Percentiles rank a stretch among this genome's conserved stretches.
phyloP scores from a whole-genome alignment of 2,113 vertebrate species.

The Balaeniceps rex region DNA sequence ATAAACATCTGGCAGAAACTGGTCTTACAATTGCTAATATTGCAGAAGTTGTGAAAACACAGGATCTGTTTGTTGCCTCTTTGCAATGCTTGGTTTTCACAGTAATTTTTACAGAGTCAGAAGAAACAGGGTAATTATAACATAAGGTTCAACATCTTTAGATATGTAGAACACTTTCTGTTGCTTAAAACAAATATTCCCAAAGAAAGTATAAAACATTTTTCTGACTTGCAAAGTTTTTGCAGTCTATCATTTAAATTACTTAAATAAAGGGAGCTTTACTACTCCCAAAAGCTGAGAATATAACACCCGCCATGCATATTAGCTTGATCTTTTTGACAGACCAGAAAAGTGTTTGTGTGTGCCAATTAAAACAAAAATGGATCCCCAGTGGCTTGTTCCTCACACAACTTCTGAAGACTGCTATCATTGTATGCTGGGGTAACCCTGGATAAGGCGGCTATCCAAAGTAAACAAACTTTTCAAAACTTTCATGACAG shows the following conservation, averaged over 20 bases:
- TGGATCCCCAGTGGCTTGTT: slow-evolving; percentile 79
- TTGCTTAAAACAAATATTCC: slow-evolving; percentile 83
- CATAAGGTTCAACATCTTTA: slow-evolving; percentile 78
- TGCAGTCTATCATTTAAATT: slow-evolving; percentile 85
- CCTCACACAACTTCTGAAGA: slow-evolving; percentile 79
- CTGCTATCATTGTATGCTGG: slow-evolving; percentile 82
- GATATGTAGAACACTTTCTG: slow-evolving; percentile 77
- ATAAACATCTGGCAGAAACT: slow-evolving; percentile 68
- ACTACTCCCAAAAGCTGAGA: slow-evolving; percentile 81
- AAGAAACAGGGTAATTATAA: slow-evolving; percentile 74
- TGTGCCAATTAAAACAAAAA: slow-evolving; percentile 86
- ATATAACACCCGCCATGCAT: slow-evolving; percentile 82
- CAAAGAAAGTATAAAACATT: slow-evolving; percentile 80
- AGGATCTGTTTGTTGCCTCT: slow-evolving; percentile 54
- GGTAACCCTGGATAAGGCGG: slow-evolving; percentile 79
- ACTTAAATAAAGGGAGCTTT: slow-evolving; percentile 86
- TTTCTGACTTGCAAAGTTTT: slow-evolving; percentile 82
- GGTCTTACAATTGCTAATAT: slow-evolving; percentile 31
- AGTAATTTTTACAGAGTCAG: slow-evolving; percentile 51
- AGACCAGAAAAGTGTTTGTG: slow-evolving; percentile 79
- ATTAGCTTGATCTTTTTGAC: slow-evolving; percentile 83
- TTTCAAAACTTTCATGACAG: slow-evolving; percentile 83
- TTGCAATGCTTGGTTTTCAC: slow-evolving; percentile 56
- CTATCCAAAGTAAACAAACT: slow-evolving; percentile 86
- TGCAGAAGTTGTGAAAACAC: slow-evolving; percentile 49